Percentiles rank a stretch among this genome's conserved stretches.
phyloP scores from a whole-genome alignment of 2,888 invertebrate genomes.

The Xestia c-nigrum region DNA sequence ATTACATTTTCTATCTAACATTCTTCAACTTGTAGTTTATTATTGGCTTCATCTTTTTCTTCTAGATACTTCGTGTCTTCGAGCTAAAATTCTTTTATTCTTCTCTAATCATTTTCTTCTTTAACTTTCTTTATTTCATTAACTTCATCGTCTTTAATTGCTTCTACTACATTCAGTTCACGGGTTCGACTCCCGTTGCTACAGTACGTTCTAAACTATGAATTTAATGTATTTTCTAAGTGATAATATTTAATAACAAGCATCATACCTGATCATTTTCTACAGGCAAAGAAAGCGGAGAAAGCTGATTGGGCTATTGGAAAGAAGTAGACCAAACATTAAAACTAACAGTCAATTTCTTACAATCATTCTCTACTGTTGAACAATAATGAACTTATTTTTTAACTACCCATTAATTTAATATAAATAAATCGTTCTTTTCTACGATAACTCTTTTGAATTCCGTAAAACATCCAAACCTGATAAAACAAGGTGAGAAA shows the following conservation, averaged over 20 bases:
- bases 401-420: conserved; percentile 79
- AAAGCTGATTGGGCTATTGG: conserved; percentile 93
- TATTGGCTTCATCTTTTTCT: conserved; percentile 44
- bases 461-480: conserved; percentile 71
- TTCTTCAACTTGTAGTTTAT: conserved; percentile 21
- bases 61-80: conserved; percentile 32
- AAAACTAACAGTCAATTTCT: conserved; percentile 68
- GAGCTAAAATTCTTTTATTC: conserved; percentile 36
- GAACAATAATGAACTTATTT: conserved; percentile 77
- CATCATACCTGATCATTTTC: conserved; percentile 81
- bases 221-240: conserved; percentile 9
- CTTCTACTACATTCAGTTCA: conserved; percentile 27
- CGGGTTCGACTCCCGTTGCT: conserved; percentile 58
- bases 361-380: conserved; percentile 72
- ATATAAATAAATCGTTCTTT: conserved; percentile 80
- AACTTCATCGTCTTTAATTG: conserved; percentile 30
- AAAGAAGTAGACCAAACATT: conserved; percentile 89
- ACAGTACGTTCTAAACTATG: conserved; percentile 18
- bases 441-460: conserved; percentile 75
- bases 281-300: conserved; percentile 95
- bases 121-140: conserved; percentile 25
- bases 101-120: conserved; percentile 36
- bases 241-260: conserved; percentile 50
- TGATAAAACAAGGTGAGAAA: conserved; percentile 82
- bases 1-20: conserved; percentile 30